Base-by-base conservation (phyloP, 1,140 invertebrate species). In the Plectrocnemia conspersa region DNA sequence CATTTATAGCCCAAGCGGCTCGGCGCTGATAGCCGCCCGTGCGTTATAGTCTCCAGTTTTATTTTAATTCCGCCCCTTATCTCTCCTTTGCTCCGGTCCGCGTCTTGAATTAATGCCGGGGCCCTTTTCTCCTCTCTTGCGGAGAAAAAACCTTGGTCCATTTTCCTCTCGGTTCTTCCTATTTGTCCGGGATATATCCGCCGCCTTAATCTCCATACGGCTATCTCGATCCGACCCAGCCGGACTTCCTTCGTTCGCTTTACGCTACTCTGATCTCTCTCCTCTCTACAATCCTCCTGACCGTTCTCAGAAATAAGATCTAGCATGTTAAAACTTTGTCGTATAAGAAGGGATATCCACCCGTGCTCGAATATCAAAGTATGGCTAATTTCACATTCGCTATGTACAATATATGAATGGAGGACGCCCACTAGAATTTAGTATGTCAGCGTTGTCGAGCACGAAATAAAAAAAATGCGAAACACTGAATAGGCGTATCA, bases 11-110 rank as follows among this genome's bases (percentile, higher is more conserved):
- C 9, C 27, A 33, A 13, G 27, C 3, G n/a, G 27, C 27, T 35
- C 19, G 27, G 10, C 29, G 23, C 22, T 13, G 25, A 33, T 33
- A 33, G 25, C 25, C 52, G 35, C 52, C 47, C 47, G 58, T 61
- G 58, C 58, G 58, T 61, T 61, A 61, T 50, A 53, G 54, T 48
- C 15, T 18, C 27, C 54, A 36, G 58, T 35, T 58, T 61, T 61
- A 52, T 57, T 61, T 61, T 61, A 61, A 61, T 61, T 61, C 59
- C 38, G 35, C 44, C n/a, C n/a, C 44, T 46, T 40, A 33, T 40
- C 35, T 38, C 15, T 4, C 6, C 23, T n/a, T n/a, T 10, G 44
- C 7, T 33, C n/a, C 13, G 42, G 2, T 25, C 18, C 19, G 18
- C 27, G n/a, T 29, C 27, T n/a, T 18, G 49, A 52, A 42, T 42